Evolutionary conservation across 2,797 vertebrate species (phyloP).

Genomic region (Loriculus beryllinus): DNA sequence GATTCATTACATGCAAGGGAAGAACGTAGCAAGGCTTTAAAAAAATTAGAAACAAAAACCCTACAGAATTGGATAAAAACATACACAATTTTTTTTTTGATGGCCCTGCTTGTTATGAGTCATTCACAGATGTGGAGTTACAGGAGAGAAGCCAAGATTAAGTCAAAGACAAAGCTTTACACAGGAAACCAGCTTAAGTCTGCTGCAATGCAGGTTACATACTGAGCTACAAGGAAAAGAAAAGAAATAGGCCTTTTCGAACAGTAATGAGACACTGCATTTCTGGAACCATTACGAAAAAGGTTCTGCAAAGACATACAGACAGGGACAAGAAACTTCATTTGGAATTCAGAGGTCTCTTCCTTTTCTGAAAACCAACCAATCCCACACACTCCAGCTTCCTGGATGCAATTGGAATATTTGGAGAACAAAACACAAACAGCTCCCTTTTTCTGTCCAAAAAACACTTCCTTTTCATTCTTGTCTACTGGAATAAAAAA

Average conservation of each 20-base stretch:
- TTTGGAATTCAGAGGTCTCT: background rate
- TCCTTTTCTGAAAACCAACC: background rate
- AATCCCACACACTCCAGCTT: background rate
- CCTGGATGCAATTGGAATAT: background rate
- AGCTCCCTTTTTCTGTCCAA: background rate
- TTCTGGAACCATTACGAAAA: background rate
- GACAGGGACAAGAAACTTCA: background rate
- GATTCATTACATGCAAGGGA: constrained; percentile 4
- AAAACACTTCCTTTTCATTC: rapidly evolving
- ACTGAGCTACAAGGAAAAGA: background rate
- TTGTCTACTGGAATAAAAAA: background rate
- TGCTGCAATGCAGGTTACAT: constrained; percentile 34
- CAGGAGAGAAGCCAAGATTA: constrained; percentile 56
- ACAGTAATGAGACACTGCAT: background rate
- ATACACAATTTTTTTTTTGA: constrained; percentile 52
- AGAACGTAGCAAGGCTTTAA: background rate
- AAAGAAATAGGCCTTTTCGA: background rate
- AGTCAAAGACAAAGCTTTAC: constrained; percentile 62
- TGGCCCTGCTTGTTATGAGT: constrained; percentile 54
- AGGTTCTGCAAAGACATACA: background rate
- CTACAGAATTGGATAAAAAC: constrained; percentile 34
- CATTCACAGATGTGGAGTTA: constrained; percentile 63
- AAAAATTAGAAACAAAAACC: background rate
- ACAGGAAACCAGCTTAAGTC: constrained; percentile 52
- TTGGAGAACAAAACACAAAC: background rate